Percentiles rank a stretch among this genome's conserved stretches.
Conservation (phyloP, 2,888 invertebrate genomes). For the Fragum fragum region DNA sequence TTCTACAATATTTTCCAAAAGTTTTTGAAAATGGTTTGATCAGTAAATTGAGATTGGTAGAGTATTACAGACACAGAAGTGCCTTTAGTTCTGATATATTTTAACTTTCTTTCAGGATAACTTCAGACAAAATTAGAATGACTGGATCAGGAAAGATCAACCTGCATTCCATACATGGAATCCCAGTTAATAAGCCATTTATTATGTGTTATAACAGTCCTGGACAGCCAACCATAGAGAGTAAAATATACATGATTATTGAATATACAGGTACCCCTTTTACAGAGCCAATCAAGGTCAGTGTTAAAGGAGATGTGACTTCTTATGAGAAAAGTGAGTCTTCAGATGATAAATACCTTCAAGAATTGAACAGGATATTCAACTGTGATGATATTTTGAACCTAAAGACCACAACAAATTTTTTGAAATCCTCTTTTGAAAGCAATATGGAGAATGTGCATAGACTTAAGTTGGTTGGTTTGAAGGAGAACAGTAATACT, state of each 20-base stretch:
- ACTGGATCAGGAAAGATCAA: not conserved
- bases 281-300: not conserved
- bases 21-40: too few relatives aligned
- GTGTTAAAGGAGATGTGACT: not conserved
- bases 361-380: not conserved
- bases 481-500: too few relatives aligned
- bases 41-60: too few relatives aligned
- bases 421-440: too few relatives aligned
- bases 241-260: conserved; percentile 10
- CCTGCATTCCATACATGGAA: not conserved
- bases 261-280: not conserved
- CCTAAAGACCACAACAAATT: too few relatives aligned
- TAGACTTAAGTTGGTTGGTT: too few relatives aligned
- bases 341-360: not conserved
- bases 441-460: too few relatives aligned
- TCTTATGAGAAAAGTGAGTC: not conserved
- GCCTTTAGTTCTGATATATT: too few relatives aligned
- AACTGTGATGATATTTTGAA: not conserved
- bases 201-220: not conserved
- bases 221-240: not conserved
- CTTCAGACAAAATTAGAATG: too few relatives aligned
- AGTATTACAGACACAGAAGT: too few relatives aligned
- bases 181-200: conserved; percentile 4
- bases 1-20: too few relatives aligned
- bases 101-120: too few relatives aligned